Conservation (phyloP, 1,140 invertebrate species). For the Parapsyche elsis region DNA sequence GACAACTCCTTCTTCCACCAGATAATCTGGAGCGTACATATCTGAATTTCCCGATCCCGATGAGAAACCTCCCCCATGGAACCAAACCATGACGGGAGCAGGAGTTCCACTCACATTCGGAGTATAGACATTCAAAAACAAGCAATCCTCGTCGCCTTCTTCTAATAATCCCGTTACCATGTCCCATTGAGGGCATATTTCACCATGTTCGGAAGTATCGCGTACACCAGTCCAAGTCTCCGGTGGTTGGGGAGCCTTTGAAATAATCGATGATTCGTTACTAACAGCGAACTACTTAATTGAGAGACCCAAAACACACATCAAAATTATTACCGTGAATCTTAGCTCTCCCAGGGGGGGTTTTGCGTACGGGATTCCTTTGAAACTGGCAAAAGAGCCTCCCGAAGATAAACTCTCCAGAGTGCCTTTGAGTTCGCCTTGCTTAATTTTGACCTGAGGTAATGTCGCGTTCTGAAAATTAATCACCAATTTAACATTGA, state of each 20-base stretch:
- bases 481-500: not conserved
- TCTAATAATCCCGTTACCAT: constrained; percentile 53
- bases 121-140: constrained; percentile 74
- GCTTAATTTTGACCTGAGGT: constrained; percentile 30
- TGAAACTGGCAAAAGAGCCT: constrained; percentile 49
- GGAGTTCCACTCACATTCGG: constrained; percentile 62
- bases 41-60: constrained; percentile 67
- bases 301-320: not conserved
- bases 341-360: constrained; percentile 45
- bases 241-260: constrained; percentile 63
- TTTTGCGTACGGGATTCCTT: constrained; percentile 52
- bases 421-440: constrained; percentile 47
- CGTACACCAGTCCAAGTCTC: constrained; percentile 66
- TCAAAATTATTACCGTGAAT: constrained; percentile 20
- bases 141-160: constrained; percentile 69
- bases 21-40: constrained; percentile 70
- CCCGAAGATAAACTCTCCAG: constrained; percentile 42
- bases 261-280: not conserved
- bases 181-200: constrained; percentile 63
- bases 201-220: constrained; percentile 66
- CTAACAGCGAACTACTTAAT: too few species aligned
- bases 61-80: constrained; percentile 73
- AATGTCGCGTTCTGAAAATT: not conserved
- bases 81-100: constrained; percentile 72
- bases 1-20: constrained; percentile 74